Percentiles rank a stretch among this genome's conserved stretches.
These are phyloP conservation scores for Chloropsis hardwickii DNA, from an alignment of 2,113 vertebrate genomes.

Conservation along the genomic window DNA sequence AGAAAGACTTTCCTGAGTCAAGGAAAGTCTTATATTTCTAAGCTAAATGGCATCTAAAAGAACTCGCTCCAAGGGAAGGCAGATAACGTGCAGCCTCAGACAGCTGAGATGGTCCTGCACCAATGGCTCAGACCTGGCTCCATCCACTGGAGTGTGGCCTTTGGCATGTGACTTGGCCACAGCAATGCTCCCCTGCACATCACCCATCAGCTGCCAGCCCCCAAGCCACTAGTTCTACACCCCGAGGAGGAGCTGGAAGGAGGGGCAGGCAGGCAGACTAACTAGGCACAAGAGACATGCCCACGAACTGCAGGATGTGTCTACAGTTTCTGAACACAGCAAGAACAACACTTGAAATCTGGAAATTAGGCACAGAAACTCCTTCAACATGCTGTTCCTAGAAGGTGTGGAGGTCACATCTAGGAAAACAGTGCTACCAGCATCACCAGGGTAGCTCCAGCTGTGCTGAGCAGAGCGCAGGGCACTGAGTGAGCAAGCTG, in stretches of 20 bases:
- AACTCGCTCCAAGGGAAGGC: neutral
- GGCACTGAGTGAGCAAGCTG: neutral
- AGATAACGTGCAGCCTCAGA: neutral
- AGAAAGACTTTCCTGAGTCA: neutral
- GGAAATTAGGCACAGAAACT: neutral
- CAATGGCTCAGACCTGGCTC: neutral
- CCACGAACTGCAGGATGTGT: neutral
- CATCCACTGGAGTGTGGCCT: neutral
- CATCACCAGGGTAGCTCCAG: neutral
- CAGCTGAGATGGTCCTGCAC: neutral
- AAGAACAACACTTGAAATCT: neutral
- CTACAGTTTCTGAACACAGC: neutral
- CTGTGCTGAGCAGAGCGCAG: fast-evolving
- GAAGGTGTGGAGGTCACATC: neutral
- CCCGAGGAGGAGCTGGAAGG: neutral
- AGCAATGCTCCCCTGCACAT: neutral
- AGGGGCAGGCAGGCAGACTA: neutral
- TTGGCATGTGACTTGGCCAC: neutral
- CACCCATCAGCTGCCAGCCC: neutral
- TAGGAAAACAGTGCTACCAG: neutral
- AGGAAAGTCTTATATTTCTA: neutral
- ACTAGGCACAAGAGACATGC: fast-evolving
- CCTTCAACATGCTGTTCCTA: neutral
- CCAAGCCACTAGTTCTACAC: neutral
- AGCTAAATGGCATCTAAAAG: neutral